A percentile compares a stretch with the other conserved stretches of the same genome.
Conservation (phyloP, 1,140 invertebrate species). For the Pteromalus puparum region DNA sequence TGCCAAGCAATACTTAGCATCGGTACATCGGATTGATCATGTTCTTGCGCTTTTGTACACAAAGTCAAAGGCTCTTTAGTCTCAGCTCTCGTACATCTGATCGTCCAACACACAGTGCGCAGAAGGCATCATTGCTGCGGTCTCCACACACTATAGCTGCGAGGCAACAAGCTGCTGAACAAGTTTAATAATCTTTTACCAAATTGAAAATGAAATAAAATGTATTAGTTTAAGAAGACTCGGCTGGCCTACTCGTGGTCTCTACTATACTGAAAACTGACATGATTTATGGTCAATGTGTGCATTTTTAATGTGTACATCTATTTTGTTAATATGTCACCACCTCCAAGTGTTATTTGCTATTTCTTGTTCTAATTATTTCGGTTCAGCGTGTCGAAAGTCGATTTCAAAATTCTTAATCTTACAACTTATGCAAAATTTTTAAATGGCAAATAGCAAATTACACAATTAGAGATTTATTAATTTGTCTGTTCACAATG, state of each 20-base stretch:
- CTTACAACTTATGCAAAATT: neutral
- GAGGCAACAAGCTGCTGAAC: conserved; percentile 70
- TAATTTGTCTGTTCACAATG: neutral
- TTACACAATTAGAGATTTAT: conserved; percentile 6
- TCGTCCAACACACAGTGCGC: conserved; percentile 26
- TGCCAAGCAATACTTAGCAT: conserved; percentile 72
- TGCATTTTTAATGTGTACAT: conserved; percentile 60
- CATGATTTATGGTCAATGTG: conserved; percentile 71
- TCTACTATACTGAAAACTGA: conserved; percentile 75
- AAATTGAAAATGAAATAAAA: conserved; percentile 64
- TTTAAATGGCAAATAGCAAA: conserved; percentile 23
- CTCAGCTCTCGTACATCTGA: conserved; percentile 52
- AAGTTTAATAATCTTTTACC: conserved; percentile 75
- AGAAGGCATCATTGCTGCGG: conserved; percentile 69
- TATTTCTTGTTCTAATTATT: neutral
- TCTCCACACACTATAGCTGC: conserved; percentile 70
- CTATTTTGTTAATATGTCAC: conserved; percentile 49
- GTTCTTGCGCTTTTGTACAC: conserved; percentile 69
- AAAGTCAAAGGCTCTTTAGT: conserved; percentile 60
- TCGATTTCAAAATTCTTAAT: no score
- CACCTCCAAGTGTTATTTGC: conserved; percentile 64
- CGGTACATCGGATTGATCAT: conserved; percentile 70
- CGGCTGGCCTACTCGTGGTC: conserved; percentile 72
- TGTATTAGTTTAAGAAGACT: conserved; percentile 65
- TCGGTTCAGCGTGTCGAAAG: conserved; percentile 7